Evolutionary conservation across 2,113 vertebrate genomes (phyloP).

Genomic region (Andinoacara biseriatus): DNA sequence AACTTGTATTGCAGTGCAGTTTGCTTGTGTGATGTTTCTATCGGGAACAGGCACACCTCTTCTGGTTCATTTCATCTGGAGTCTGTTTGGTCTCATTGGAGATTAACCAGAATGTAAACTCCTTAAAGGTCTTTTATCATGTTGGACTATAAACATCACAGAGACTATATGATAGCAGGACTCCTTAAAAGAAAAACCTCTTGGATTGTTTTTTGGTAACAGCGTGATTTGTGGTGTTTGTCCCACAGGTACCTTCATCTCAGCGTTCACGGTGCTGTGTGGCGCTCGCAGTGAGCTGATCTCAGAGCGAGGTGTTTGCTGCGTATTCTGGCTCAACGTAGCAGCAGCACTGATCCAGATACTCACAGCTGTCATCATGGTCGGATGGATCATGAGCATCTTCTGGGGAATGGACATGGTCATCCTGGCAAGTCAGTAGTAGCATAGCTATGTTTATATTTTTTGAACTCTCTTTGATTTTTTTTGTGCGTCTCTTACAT

Average conservation of each 20-base stretch:
- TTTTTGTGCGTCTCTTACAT: not conserved
- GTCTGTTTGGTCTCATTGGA: not conserved
- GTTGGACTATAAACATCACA: not conserved
- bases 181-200: not conserved
- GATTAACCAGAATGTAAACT: constrained; percentile 17
- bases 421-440: constrained; percentile 93
- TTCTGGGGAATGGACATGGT: constrained; percentile 99
- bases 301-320: constrained; percentile 90
- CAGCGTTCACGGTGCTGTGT: constrained; percentile 94
- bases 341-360: constrained; percentile 96
- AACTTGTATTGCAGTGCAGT: not conserved
- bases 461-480: not conserved
- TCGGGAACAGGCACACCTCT: fast-evolving
- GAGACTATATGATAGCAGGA: not conserved
- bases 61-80: constrained; percentile 12
- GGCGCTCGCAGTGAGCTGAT: constrained; percentile 92
- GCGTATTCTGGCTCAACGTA: constrained; percentile 97
- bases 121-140: not conserved
- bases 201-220: not conserved
- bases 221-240: not conserved
- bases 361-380: constrained; percentile 95
- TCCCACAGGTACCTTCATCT: constrained; percentile 90
- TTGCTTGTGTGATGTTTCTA: not conserved
- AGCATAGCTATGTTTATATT: not conserved
- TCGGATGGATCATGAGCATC: constrained; percentile 99